These are phyloP conservation scores for Mesocricetus auratus DNA, from an alignment of 2,113 vertebrate genomes.

Conservation along the genomic window DNA sequence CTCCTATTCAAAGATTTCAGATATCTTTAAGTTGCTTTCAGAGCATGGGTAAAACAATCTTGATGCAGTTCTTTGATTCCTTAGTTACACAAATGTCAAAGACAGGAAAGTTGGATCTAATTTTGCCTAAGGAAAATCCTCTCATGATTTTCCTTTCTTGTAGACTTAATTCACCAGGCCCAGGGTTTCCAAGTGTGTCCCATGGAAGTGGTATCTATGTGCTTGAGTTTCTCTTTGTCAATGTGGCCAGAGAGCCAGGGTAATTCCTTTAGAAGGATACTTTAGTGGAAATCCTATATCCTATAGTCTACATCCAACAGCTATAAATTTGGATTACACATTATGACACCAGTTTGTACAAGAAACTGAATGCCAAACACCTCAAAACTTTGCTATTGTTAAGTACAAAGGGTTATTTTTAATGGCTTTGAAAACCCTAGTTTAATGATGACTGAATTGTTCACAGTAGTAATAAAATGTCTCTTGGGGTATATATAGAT, in stretches of 20 bases:
- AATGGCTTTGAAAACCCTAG: not conserved
- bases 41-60: not conserved
- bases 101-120: not conserved
- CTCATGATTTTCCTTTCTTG: not conserved
- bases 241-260: not conserved
- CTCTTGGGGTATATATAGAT: not conserved
- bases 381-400: not conserved
- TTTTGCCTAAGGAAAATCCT: not conserved
- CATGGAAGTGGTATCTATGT: not conserved
- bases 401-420: not conserved
- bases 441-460: not conserved
- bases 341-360: not conserved
- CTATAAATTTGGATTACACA: not conserved
- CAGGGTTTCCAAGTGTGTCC: not conserved
- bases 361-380: not conserved
- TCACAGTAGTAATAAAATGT: not conserved
- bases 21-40: not conserved
- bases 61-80: not conserved
- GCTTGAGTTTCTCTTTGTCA: not conserved
- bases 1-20: not conserved
- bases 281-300: not conserved
- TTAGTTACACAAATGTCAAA: conserved; percentile 5
- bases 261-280: not conserved
- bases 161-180: not conserved
- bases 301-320: not conserved